Evolutionary conservation across 2,888 invertebrate genomes (phyloP).

Genomic region (Cheilosia variabilis): DNA sequence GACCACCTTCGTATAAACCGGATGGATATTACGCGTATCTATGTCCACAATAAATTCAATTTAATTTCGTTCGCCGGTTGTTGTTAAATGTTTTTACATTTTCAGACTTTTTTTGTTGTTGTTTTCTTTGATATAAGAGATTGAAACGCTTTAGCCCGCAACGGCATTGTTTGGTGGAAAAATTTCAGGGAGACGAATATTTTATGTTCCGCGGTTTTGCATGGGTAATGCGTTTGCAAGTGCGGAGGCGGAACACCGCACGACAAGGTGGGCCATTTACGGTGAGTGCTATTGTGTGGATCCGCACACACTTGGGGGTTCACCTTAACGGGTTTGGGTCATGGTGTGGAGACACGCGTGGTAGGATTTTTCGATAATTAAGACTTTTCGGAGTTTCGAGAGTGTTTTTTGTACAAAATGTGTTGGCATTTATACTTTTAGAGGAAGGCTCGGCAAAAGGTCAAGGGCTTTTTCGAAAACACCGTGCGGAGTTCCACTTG

Average conservation of each 20-base stretch:
- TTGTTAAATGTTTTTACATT: constrained; percentile 49
- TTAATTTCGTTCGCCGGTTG: constrained; percentile 71
- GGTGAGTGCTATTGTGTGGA: constrained; percentile 13
- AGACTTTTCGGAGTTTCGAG: constrained; percentile 11
- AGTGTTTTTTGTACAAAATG: background rate
- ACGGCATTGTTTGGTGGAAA: constrained; percentile 50
- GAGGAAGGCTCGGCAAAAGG: background rate
- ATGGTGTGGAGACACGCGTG: constrained; percentile 9
- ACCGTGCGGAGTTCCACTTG: background rate
- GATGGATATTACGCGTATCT: constrained; percentile 75
- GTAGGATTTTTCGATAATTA: constrained; percentile 42
- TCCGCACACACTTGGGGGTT: constrained; percentile 13
- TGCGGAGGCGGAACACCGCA: constrained; percentile 59
- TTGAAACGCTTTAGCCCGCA: constrained; percentile 23
- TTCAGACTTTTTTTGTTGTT: background rate
- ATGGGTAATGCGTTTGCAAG: constrained; percentile 21
- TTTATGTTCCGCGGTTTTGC: constrained; percentile 44
- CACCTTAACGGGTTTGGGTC: constrained; percentile 24
- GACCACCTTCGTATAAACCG: constrained; percentile 62
- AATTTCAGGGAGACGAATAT: constrained; percentile 53
- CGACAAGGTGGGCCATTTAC: constrained; percentile 22
- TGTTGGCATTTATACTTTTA: background rate
- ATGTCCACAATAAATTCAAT: constrained; percentile 75
- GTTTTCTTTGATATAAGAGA: constrained; percentile 7
- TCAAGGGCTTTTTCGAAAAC: constrained; percentile 2